Evolutionary conservation across 2,113 vertebrate species (phyloP).

Genomic region (Cephalopholis sonnerati): DNA sequence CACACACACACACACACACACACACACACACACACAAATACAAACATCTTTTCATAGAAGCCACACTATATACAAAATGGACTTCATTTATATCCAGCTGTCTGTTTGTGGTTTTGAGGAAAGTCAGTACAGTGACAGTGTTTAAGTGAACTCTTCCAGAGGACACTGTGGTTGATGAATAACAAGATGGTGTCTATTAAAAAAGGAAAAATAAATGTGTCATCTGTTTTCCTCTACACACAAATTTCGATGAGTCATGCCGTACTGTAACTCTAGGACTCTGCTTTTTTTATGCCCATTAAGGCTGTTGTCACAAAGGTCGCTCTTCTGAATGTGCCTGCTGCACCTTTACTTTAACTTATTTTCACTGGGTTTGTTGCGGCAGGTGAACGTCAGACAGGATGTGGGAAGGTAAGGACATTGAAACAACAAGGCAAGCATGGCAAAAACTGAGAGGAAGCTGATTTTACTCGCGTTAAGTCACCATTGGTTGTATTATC

Average conservation of each 20-base stretch:
- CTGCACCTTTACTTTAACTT: conserved; percentile 20
- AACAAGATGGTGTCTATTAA: background rate
- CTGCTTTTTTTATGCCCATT: background rate
- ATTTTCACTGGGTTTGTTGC: conserved; percentile 24
- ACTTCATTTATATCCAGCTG: conserved; percentile 22
- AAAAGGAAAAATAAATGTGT: conserved; percentile 3
- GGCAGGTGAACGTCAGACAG: background rate
- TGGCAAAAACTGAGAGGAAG: background rate
- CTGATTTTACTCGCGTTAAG: conserved; percentile 1
- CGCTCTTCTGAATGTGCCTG: conserved; percentile 14
- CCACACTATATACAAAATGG: conserved; percentile 24
- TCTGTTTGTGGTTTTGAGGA: conserved; percentile 30
- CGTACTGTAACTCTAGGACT: background rate
- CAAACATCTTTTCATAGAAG: conserved; percentile 19
- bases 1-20: conserved; percentile 19
- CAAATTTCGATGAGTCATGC: conserved; percentile 12
- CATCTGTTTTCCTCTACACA: conserved; percentile 33
- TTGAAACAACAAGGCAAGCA: conserved; percentile 16
- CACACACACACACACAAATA: background rate
- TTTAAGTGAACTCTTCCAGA: conserved; percentile 1
- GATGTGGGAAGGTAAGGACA: background rate
- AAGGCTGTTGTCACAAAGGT: conserved; percentile 33
- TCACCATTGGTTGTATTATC: background rate
- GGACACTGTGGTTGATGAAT: conserved; percentile 9
- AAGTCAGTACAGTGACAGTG: background rate